Conservation (phyloP, 2,113 vertebrate genomes). For the Thunnus thynnus region DNA sequence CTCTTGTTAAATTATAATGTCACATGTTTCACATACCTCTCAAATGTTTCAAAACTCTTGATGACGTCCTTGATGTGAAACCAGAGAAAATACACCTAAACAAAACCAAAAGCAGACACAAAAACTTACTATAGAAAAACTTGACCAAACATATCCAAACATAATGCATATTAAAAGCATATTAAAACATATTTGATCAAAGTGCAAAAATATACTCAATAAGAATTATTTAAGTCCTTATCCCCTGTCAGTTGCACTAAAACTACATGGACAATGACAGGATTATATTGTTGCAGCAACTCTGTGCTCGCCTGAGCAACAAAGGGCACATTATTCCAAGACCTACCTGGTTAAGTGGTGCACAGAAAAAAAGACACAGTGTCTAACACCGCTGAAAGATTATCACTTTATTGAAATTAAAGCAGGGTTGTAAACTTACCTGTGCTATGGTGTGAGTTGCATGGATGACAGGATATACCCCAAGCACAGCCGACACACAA, state of each 20-base stretch:
- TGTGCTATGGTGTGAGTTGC: conserved; percentile 92
- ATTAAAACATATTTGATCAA: not conserved
- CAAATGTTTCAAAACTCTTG: conserved; percentile 95
- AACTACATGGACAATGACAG: conserved; percentile 68
- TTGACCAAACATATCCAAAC: not conserved
- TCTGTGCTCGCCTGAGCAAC: conserved; percentile 60
- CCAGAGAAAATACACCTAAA: conserved; percentile 97
- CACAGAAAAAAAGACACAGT: conserved; percentile 30
- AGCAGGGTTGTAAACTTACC: conserved; percentile 82
- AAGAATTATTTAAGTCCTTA: conserved; percentile 11
- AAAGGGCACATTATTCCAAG: conserved; percentile 77
- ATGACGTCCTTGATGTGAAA: conserved; percentile 97
- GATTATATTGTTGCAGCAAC: conserved; percentile 71
- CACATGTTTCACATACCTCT: conserved; percentile 86
- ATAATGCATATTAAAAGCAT: not conserved
- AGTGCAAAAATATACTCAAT: not conserved
- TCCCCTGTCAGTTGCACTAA: conserved; percentile 39
- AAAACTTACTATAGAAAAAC: not conserved
- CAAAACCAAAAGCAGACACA: conserved; percentile 24
- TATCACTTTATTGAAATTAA: conserved; percentile 65
- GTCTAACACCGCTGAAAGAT: conserved; percentile 57
- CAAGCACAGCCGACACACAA: conserved; percentile 91
- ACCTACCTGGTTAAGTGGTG: conserved; percentile 51
- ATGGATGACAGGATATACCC: conserved; percentile 92
- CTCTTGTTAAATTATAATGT: not conserved